Evolutionary conservation across 2,113 vertebrate species (phyloP), one percentile per base, ranked within the genome.

Genomic region (Edolisoma coerulescens): DNA sequence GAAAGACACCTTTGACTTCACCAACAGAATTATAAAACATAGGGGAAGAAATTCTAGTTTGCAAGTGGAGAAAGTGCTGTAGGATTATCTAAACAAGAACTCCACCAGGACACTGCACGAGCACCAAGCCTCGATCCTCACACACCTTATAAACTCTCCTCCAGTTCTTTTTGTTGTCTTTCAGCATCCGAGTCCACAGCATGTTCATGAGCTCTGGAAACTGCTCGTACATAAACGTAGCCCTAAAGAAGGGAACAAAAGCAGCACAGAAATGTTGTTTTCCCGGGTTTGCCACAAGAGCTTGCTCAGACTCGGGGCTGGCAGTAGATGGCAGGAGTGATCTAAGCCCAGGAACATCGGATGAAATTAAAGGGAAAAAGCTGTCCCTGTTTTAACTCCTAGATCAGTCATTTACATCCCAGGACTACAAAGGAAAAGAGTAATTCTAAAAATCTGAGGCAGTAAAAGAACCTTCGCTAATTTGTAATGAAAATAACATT

Each of bases 141-240:
- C 96, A 95, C 92, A 99, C 99, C 99, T 99, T 99, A 97, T 99
- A 99, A 97, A 99, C 99, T 98, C 99, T 98, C 93, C 99, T 98
- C 99, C 99, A 99, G 94, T 99, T 99, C 98, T 99, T 99, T 98
- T 99, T 99, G 97, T 99, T 99, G 96, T 99, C 99, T 97, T 99
- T 99, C 97, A 99, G 98, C 99, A 99, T 99, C 94, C 99, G 98
- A 70, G 97, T 98, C 99, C 99, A 99, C 96, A 99, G 98, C 99
- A 99, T 99, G 97, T 99, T 99, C 99, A 99, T 99, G 87, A 99
- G 99, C 92, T 99, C 99, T 89, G 99, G 99, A 95, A 99, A 99
- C 96, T 99, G 99, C 96, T 99, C 99, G 64, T 99, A 99, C 99
- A 99, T 99, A 95, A 99, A 99, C 1, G 99, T 99, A 53, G 98